Percentiles rank a stretch among this genome's conserved stretches.
phyloP scores from a whole-genome alignment of 1,140 invertebrate species.

The Drosophila mojavensis region DNA sequence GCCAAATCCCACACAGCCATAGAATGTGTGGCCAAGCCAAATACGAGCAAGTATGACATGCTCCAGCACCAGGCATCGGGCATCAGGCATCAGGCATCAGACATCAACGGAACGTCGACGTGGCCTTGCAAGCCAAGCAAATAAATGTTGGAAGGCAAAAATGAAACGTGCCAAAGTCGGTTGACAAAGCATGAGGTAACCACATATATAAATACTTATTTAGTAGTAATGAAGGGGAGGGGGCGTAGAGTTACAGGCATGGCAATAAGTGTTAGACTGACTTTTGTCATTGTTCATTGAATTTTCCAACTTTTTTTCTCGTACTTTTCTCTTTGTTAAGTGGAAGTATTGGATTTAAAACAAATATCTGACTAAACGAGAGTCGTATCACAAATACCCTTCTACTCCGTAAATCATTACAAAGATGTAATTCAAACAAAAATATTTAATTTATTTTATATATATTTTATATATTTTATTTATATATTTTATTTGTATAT shows the following conservation, averaged over 20 bases:
- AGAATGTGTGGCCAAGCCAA: slow-evolving; percentile 49
- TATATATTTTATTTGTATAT: too few species aligned
- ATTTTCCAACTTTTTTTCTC: not conserved
- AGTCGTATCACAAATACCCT: too few species aligned
- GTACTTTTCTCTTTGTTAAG: too few species aligned
- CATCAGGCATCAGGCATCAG: not conserved
- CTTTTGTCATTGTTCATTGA: not conserved
- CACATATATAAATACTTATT: slow-evolving; percentile 28
- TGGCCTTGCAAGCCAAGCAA: slow-evolving; percentile 48
- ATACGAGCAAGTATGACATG: slow-evolving; percentile 62
- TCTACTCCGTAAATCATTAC: not conserved
- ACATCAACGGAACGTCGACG: slow-evolving; percentile 17
- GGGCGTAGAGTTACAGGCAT: not conserved
- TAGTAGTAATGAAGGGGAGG: slow-evolving; percentile 3
- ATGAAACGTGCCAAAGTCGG: slow-evolving; percentile 68
- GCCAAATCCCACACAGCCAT: slow-evolving; percentile 3
- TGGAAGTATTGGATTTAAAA: not conserved
- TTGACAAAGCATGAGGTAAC: slow-evolving; percentile 38
- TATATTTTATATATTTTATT: too few species aligned
- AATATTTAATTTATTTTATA: too few species aligned
- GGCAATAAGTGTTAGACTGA: not conserved
- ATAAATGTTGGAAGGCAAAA: slow-evolving; percentile 71
- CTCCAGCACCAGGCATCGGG: slow-evolving; percentile 11
- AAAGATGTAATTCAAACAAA: not conserved
- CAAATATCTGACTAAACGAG: not conserved